These are phyloP conservation scores for Procambarus clarkii DNA, from an alignment of 1,140 invertebrate genomes.

Conservation along the genomic window DNA sequence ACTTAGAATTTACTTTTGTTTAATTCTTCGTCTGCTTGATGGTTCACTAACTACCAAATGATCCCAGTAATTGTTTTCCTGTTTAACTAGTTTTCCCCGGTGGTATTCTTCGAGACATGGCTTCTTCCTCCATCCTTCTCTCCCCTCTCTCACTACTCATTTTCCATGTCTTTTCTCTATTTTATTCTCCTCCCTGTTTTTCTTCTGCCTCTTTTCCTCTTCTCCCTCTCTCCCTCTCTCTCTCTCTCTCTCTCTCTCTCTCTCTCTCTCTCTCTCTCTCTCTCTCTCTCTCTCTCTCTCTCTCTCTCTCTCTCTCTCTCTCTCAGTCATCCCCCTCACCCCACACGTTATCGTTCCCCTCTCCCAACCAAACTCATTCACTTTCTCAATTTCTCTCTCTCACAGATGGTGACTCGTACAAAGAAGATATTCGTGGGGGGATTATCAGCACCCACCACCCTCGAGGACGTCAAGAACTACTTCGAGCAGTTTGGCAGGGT, in stretches of 20 bases:
- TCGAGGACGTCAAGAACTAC: constrained; percentile 99
- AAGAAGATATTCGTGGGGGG: constrained; percentile 99
- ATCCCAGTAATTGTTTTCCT: no score
- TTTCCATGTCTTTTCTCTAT: not conserved
- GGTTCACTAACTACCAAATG: no score
- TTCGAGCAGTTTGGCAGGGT: constrained; percentile 99
- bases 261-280: not conserved
- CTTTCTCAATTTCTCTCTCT: constrained; percentile 74
- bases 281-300: not conserved
- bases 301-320: not conserved
- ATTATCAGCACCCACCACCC: constrained; percentile 97
- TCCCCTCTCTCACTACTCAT: not conserved
- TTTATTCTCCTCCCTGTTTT: not conserved
- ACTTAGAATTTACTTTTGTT: no score
- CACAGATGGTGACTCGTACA: constrained; percentile 99
- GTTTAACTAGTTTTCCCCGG: no score
- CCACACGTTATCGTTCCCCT: no score
- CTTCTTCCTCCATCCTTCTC: not conserved
- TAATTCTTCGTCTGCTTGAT: no score
- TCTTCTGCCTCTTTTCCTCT: no score
- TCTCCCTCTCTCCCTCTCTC: not conserved
- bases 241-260: not conserved
- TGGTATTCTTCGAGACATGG: no score
- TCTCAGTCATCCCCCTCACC: no score
- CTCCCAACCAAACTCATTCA: no score